Percentiles rank a stretch among this genome's conserved stretches.
phyloP scores from a whole-genome alignment of 2,797 vertebrate genomes.

The Phataginus tetradactyla region DNA sequence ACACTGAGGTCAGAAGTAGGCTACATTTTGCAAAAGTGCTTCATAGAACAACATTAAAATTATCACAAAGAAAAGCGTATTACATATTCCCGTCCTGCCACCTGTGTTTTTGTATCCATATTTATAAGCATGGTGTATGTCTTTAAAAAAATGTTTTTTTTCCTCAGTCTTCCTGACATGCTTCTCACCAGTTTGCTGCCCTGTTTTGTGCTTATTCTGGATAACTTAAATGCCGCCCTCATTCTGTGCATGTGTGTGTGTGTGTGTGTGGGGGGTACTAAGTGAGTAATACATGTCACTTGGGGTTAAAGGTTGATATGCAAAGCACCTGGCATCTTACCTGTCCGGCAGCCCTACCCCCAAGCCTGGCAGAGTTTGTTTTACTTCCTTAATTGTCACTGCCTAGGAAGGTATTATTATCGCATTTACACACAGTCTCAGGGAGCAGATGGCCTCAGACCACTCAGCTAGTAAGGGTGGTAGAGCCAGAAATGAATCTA shows the following conservation, averaged over 20 bases:
- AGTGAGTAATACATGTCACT: not conserved
- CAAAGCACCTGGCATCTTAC: not conserved
- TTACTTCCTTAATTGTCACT: not conserved
- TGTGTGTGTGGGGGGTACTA: not conserved
- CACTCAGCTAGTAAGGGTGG: not conserved
- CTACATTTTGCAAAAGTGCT: not conserved
- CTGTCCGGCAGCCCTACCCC: not conserved
- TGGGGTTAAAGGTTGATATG: not conserved
- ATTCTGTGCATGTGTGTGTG: not conserved
- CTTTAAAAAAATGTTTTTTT: not conserved
- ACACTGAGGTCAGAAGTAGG: not conserved
- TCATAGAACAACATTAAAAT: slow-evolving; percentile 1
- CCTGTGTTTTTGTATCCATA: not conserved
- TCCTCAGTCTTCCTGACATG: not conserved
- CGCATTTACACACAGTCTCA: not conserved
- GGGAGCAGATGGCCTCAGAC: slow-evolving; percentile 16
- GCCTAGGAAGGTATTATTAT: not conserved
- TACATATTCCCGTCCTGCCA: not conserved
- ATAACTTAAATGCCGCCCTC: not conserved
- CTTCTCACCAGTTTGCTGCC: not conserved
- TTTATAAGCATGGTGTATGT: not conserved
- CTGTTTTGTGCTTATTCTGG: not conserved
- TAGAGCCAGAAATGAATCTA: not conserved
- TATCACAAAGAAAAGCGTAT: not conserved
- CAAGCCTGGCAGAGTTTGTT: not conserved